A percentile compares a stretch with the other conserved stretches of the same genome.
Evolutionary conservation across 2,797 vertebrate genomes (phyloP).

Genomic region (Pantherophis alleghaniensis): DNA sequence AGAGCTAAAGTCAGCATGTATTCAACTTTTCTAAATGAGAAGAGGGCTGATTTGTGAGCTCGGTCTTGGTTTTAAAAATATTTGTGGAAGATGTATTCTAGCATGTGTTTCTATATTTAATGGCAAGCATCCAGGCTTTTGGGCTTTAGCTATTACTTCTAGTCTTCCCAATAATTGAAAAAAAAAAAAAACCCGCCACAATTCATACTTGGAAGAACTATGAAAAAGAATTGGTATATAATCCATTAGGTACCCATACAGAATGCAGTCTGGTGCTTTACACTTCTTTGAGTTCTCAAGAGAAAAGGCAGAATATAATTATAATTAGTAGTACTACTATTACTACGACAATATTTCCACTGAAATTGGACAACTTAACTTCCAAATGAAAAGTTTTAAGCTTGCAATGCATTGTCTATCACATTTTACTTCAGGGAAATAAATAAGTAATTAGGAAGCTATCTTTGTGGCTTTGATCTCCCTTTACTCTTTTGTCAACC

Average conservation of each 20-base stretch:
- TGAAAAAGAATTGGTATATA: background rate
- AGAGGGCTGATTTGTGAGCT: background rate
- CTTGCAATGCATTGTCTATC: background rate
- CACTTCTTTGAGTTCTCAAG: background rate
- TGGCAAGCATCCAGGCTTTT: background rate
- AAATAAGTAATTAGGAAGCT: background rate
- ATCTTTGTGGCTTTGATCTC: background rate
- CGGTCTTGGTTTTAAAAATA: background rate
- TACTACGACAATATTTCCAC: background rate
- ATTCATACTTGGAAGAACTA: background rate
- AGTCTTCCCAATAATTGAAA: background rate
- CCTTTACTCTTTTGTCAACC: background rate
- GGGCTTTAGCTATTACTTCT: background rate
- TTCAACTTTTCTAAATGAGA: background rate
- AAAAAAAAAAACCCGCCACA: background rate
- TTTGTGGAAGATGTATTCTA: background rate
- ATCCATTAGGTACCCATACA: background rate
- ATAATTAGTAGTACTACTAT: background rate
- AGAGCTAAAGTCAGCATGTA: background rate
- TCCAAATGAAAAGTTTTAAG: background rate
- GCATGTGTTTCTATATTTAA: background rate
- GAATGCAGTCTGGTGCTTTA: background rate
- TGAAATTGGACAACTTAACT: background rate
- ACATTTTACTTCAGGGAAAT: background rate
- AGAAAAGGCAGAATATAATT: background rate